A percentile compares a stretch with the other conserved stretches of the same genome.
Conservation (phyloP, 2,797 vertebrate genomes). For the Momotus momota region DNA sequence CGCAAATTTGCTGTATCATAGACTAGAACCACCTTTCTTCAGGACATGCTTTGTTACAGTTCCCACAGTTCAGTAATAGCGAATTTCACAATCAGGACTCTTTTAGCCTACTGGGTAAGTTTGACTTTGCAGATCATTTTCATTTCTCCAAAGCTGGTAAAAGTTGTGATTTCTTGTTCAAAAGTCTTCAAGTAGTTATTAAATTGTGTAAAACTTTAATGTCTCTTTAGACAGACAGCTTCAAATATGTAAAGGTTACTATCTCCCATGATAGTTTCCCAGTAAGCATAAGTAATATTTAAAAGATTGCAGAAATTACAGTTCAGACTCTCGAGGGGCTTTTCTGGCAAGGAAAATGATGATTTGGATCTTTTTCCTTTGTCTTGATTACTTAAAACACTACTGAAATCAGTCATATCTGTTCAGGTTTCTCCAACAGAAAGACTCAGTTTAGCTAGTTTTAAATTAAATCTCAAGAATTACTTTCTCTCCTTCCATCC, state of each 20-base stretch:
- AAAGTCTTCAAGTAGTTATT: background rate
- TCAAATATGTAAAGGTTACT: background rate
- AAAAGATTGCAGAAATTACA: background rate
- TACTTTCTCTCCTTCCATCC: background rate
- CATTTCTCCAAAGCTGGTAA: background rate
- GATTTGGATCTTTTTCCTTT: background rate
- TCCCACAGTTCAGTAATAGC: background rate
- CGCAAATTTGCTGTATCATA: background rate
- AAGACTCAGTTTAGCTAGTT: background rate
- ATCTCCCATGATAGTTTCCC: background rate
- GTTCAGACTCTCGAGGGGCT: background rate
- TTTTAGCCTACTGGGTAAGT: background rate
- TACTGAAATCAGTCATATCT: background rate
- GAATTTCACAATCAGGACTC: background rate
- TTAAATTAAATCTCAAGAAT: background rate
- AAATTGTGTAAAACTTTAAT: background rate
- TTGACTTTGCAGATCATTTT: conserved; percentile 4
- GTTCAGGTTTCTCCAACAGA: background rate
- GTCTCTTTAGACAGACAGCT: background rate
- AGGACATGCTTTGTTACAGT: background rate
- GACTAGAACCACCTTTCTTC: background rate
- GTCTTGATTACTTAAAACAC: background rate
- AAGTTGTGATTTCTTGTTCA: background rate
- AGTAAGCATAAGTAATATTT: background rate
- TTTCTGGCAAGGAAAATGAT: background rate